These are phyloP conservation scores for Morinoia aosen DNA, from an alignment of 2,888 invertebrate genomes.

Conservation along the genomic window DNA sequence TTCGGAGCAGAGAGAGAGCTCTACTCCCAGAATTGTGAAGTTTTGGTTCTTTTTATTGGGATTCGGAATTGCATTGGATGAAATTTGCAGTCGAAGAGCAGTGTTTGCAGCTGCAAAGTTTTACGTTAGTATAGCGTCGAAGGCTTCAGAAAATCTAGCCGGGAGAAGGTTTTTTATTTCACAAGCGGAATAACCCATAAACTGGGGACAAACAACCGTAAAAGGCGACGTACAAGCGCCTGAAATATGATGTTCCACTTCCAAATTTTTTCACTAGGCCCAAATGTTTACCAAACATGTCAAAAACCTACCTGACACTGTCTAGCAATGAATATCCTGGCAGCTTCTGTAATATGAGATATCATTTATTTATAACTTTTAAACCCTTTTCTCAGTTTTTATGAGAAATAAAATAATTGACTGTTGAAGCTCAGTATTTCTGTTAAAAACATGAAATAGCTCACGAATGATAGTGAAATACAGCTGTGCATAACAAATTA, in stretches of 20 bases:
- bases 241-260: neutral
- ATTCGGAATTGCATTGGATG: slow-evolving; percentile 23
- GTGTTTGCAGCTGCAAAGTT: slow-evolving; percentile 39
- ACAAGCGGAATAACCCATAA: neutral
- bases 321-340: neutral
- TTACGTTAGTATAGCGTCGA: neutral
- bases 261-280: neutral
- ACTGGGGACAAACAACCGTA: neutral
- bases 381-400: neutral
- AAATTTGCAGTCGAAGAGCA: slow-evolving; percentile 28
- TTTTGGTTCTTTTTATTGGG: slow-evolving; percentile 25
- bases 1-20: neutral
- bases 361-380: neutral
- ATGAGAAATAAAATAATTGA: neutral
- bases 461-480: neutral
- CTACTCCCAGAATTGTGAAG: slow-evolving; percentile 14
- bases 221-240: neutral
- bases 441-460: neutral
- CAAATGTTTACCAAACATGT: neutral
- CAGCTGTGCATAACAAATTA: neutral
- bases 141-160: neutral
- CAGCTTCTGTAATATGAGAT: neutral
- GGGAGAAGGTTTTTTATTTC: neutral
- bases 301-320: neutral
- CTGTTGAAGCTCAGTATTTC: neutral